These are phyloP conservation scores for Eulithis prunata DNA, from an alignment of 2,888 invertebrate species.

Conservation along the genomic window DNA sequence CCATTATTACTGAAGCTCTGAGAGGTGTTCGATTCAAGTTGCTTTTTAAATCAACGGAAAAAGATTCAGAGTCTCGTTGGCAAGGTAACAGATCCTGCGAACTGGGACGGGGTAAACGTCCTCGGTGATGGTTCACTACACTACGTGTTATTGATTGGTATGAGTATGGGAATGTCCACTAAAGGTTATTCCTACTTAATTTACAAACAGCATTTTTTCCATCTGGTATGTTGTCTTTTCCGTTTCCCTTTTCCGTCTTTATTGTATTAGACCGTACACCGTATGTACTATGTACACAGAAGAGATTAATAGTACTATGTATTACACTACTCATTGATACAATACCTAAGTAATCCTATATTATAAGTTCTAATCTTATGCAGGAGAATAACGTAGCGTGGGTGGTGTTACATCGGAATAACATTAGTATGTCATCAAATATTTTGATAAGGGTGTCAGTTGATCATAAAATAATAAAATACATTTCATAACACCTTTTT, in stretches of 20 bases:
- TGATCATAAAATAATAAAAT: neutral
- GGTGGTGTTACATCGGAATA: slow-evolving; percentile 3
- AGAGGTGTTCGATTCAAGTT: neutral
- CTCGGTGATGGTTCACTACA: slow-evolving; percentile 20
- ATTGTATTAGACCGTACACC: slow-evolving; percentile 1
- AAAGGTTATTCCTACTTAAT: slow-evolving; percentile 16
- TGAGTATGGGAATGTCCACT: slow-evolving; percentile 7
- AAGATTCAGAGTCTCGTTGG: slow-evolving; percentile 10
- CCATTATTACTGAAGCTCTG: neutral
- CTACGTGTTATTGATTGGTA: slow-evolving; percentile 13
- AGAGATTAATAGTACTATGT: too few relatives aligned
- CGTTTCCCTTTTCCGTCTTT: slow-evolving; percentile 26
- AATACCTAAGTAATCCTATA: slow-evolving; percentile 4
- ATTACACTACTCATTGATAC: neutral
- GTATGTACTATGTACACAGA: too few relatives aligned
- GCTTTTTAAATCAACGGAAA: slow-evolving; percentile 6
- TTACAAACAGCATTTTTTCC: slow-evolving; percentile 12
- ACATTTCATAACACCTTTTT: neutral
- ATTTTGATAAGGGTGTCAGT: slow-evolving; percentile 1
- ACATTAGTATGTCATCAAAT: slow-evolving; percentile 7
- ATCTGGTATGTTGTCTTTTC: slow-evolving; percentile 12
- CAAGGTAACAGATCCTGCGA: slow-evolving; percentile 24
- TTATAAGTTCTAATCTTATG: neutral
- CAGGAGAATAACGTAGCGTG: slow-evolving; percentile 15
- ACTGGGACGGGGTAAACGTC: slow-evolving; percentile 28